Conservation (phyloP, 2,888 invertebrate species). For the Agrochola lota region DNA sequence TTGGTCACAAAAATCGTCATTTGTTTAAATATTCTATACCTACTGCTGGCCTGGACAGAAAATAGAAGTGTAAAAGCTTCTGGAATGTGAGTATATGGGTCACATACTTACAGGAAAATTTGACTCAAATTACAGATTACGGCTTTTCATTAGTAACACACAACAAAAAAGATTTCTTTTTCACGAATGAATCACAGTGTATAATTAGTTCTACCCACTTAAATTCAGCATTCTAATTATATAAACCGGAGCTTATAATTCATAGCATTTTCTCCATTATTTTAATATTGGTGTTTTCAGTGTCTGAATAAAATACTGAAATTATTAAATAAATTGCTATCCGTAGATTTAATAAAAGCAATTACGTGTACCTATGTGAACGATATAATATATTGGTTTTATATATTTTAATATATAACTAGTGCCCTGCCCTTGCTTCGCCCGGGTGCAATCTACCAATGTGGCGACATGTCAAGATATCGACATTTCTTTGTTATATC, state of each 20-base stretch:
- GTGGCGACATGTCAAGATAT: not conserved
- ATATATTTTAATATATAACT: not conserved
- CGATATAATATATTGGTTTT: not conserved
- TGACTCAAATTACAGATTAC: constrained; percentile 5
- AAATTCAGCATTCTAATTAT: not conserved
- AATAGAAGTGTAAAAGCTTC: constrained; percentile 3
- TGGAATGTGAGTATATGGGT: not conserved
- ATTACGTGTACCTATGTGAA: not conserved
- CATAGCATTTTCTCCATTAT: not conserved
- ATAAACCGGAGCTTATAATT: not conserved
- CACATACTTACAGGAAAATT: not conserved
- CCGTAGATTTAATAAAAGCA: too few relatives aligned
- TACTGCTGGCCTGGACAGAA: constrained; percentile 7
- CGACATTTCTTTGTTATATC: not conserved
- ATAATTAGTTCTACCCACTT: constrained; percentile 14
- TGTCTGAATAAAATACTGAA: not conserved
- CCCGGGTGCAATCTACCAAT: not conserved
- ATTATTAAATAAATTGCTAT: not conserved
- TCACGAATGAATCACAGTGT: not conserved
- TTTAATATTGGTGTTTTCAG: not conserved
- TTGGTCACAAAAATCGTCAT: constrained; percentile 46
- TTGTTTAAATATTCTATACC: constrained; percentile 19
- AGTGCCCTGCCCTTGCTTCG: too few relatives aligned
- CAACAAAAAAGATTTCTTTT: not conserved
- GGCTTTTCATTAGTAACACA: not conserved